Evolutionary conservation across 2,888 invertebrate genomes (phyloP), one percentile per base, ranked within the genome.

Genomic region (Andrena fulva): DNA sequence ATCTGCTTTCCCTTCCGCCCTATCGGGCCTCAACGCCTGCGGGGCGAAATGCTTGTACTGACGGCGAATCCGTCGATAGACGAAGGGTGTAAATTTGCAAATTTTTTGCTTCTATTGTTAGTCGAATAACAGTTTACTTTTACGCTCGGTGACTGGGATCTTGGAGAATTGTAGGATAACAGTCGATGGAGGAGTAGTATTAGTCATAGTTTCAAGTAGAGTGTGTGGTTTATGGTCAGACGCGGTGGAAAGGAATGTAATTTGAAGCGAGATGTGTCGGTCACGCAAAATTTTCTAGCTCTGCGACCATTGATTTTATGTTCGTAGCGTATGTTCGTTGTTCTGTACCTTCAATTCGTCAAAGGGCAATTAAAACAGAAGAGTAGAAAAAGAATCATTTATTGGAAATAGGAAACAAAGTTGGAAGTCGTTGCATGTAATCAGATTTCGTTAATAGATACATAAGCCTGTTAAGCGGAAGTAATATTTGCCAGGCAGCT

Each of bases 391-490:
- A 62, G 10, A 59, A 2, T 48, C n/a, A 35, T 67, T 67, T 60
- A 60, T 77, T 54, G 24, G 35, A 77, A 10, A 48, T 20, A 29
- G 16, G 1, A 69, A n/a, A 31, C 42, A 48, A 63, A 33, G 29
- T 70, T 12, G 35, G 29, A 52, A 77, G 16, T 48, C 60, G 5
- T 24, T 5, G 10, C 24, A 5, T 62, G 12, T 64, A 59, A 27
- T 69, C 56, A 3, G 24, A 33, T 68, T 68, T 78, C 35, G 16
- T 69, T 52, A 42, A 70, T 31, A 59, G 7, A 42, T 80, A 67
- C 42, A 42, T 54, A 48, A 63, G 33, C 16, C 12, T 24, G 68
- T 27, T 6, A 29, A 29, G 6, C n/a, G 62, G 42, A 71, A 42
- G 60, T 27, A 27, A 29, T 52, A 62, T 35, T 73, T 54, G 24